Base-by-base conservation (phyloP, 2,797 vertebrate genomes). In the Ptychobarbus kaznakovi region DNA sequence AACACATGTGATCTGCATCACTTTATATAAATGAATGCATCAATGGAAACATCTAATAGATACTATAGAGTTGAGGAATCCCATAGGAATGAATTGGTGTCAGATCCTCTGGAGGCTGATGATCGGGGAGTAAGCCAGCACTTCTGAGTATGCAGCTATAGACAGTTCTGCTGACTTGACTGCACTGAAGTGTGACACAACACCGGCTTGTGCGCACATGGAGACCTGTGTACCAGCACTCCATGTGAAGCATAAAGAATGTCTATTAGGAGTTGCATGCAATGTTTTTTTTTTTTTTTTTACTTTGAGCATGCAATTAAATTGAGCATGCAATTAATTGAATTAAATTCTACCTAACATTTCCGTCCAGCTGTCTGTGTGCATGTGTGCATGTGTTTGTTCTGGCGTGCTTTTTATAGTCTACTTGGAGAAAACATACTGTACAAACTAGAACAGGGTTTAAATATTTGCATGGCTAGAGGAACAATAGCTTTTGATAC, bases 111-210 rank as follows among this genome's bases (percentile, higher is more conserved):
- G 51, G 51, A 22, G 25, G 42, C 15, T 74, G 25, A 65, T 32
- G 25, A 65, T 32, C 56, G 0, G 63, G 35, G 44, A 78, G 82
- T 6, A 46, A 56, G 73, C 7, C 1, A 35, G 87, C 90, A 92
- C 91, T 92, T 69, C 65, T 69, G 46, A 40, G 65, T 69, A 69
- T 51, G 18, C 38, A 25, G 18, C 75, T 84, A 93, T 87, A 84
- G 16, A 91, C 89, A 93, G 90, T 86, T 90, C 91, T 94, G 91
- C 88, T 77, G 85, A 88, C 87, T 88, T 77, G 85, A 88, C 87
- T 88, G 90, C 92, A 89, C 86, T 87, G 84, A 25, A 85, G 89
- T 93, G 92, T 94, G 93, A 94, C 92, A 92, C 90, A 90, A 74
- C 80, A 74, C 80, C 53, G 9, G 40, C 40, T 22, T 44, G 8